Conservation (phyloP, 2,113 vertebrate species). For the Burhinus oedicnemus region DNA sequence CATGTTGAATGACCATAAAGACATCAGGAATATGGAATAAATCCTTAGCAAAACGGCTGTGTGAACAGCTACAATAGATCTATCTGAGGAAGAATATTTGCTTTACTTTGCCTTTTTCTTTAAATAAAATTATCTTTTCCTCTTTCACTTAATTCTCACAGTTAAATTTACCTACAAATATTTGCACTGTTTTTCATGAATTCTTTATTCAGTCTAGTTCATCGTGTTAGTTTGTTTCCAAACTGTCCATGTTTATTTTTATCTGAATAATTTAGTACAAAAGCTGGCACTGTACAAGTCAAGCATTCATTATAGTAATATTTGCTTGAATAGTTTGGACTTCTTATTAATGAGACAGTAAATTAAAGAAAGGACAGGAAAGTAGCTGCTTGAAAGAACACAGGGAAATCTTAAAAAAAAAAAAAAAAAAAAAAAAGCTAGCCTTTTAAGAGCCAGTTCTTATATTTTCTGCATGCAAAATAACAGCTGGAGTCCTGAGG, state of each 20-base stretch:
- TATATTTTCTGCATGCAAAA: not conserved
- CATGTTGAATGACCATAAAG: not conserved
- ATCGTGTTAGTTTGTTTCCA: not conserved
- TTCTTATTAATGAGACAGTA: not conserved
- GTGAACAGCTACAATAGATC: not conserved
- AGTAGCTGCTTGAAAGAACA: not conserved
- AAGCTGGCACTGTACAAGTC: not conserved
- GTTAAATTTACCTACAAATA: conserved; percentile 7
- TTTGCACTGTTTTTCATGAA: not conserved
- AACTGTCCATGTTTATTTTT: not conserved
- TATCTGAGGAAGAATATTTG: not conserved
- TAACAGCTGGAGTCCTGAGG: not conserved
- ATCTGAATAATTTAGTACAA: conserved; percentile 24
- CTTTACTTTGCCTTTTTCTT: not conserved
- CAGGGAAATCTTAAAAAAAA: not conserved
- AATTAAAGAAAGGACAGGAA: not conserved
- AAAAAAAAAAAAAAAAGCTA: not conserved
- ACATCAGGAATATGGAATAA: not conserved
- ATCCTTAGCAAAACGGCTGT: not conserved
- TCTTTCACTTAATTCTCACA: not conserved
- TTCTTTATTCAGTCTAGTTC: not conserved
- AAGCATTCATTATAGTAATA: conserved; percentile 1
- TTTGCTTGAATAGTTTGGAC: not conserved
- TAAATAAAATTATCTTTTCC: not conserved
- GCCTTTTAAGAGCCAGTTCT: not conserved